Conservation (phyloP, 2,888 invertebrate genomes). For the Rotaria socialis region DNA sequence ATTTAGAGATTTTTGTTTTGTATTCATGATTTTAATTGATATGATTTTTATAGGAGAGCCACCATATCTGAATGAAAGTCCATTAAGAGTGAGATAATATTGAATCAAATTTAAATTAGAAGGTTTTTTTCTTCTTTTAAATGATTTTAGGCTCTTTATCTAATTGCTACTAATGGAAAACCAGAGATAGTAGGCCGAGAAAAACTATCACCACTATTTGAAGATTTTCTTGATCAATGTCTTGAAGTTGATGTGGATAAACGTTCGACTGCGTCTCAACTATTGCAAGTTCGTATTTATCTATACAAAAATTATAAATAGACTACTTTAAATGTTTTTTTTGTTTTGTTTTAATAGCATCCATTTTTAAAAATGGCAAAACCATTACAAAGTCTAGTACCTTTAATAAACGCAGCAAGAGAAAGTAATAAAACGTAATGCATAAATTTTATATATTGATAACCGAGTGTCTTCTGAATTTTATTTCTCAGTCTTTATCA, state of each 20-base stretch:
- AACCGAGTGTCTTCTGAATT: slow-evolving; percentile 8
- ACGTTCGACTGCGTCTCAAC: slow-evolving; percentile 62
- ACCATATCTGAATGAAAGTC: slow-evolving; percentile 96
- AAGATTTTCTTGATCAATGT: slow-evolving; percentile 70
- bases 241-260: slow-evolving; percentile 64
- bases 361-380: slow-evolving; percentile 91
- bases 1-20: too few relatives aligned
- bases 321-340: too few relatives aligned
- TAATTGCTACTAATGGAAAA: slow-evolving; percentile 97
- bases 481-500: slow-evolving; percentile 21
- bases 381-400: slow-evolving; percentile 88
- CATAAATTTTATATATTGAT: not conserved
- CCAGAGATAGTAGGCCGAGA: slow-evolving; percentile 97
- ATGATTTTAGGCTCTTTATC: slow-evolving; percentile 73
- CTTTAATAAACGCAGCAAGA: slow-evolving; percentile 91
- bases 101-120: not conserved
- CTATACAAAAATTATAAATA: too few relatives aligned
- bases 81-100: slow-evolving; percentile 68
- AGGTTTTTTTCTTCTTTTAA: not conserved
- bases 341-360: slow-evolving; percentile 63
- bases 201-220: slow-evolving; percentile 85
- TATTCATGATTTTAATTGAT: too few relatives aligned
- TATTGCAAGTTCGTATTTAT: slow-evolving; percentile 63
- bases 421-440: slow-evolving; percentile 60
- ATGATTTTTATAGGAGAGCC: slow-evolving; percentile 67